Base-by-base conservation (phyloP, 1,140 invertebrate genomes). In the Drosophila nigromelanica region DNA sequence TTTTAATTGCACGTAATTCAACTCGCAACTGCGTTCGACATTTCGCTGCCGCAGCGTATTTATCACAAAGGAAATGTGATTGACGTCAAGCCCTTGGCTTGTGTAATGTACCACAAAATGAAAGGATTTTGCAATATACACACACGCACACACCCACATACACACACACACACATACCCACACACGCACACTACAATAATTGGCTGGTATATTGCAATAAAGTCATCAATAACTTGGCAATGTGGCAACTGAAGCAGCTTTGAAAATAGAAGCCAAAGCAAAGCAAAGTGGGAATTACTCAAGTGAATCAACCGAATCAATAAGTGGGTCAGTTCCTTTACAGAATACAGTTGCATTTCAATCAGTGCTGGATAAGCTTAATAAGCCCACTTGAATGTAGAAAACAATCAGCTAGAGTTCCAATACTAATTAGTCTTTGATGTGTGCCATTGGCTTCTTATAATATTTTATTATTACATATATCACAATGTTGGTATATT, bases 1-100 rank as follows among this genome's bases (percentile, higher is more conserved):
- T 89, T 89, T 89, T 89, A 89, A 89, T 89, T 89, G 80, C 85
- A 69, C 42, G 76, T 89, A 89, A 89, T 83, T 89, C 68, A 72
- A 89, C 76, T 72, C 48, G 50, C 30, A 52, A 40, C 62, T 56
- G 58, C 71, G 52, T 61, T 68, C 64, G 68, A 70, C 77, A 73
- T 68, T 59, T 42, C 43, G 73, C 77, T 74, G 67, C 59, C 71
- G 37, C 72, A 79, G 76, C 80, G 48, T 68, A 86, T 86, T 86
- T 82, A 87, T 78, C 80, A 83, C 82, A 79, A 82, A 82, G 72
- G 55, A 76, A 81, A 87, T 81, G 70, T 89, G 82, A 86, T 86
- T 89, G 82, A 79, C 82, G 61, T 75, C 67, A 51, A 70, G 68
- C 80, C 33, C 64, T 71, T 67, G 62, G 66, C 78, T 51, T 71